Percentiles rank a stretch among this genome's conserved stretches.
Conservation (phyloP, 1,140 invertebrate species). For the Cyrtorhinus lividipennis region DNA sequence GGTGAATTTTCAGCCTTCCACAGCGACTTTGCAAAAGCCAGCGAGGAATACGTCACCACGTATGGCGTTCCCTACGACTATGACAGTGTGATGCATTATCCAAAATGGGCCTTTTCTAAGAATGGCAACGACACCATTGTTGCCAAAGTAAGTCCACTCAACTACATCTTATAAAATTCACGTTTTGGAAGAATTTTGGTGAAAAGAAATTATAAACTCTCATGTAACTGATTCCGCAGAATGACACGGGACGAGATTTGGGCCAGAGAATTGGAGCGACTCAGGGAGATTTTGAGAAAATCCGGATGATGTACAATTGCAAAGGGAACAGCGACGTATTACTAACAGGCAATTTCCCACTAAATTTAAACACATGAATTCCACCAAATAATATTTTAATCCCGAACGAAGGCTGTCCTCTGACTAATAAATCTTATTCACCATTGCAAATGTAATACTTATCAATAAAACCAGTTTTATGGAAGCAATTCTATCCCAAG, state of each 20-base stretch:
- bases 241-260: constrained; percentile 23
- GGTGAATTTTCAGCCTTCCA: constrained; percentile 39
- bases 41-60: constrained; percentile 19
- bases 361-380: background rate
- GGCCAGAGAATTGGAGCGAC: constrained; percentile 26
- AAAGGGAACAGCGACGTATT: background rate
- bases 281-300: constrained; percentile 26
- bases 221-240: constrained; percentile 16
- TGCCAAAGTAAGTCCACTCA: constrained; percentile 36
- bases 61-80: constrained; percentile 46
- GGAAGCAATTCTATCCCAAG: too few relatives aligned
- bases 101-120: constrained; percentile 53
- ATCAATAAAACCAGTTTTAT: too few relatives aligned
- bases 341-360: background rate
- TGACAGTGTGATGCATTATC: constrained; percentile 74
- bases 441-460: too few relatives aligned
- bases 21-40: constrained; percentile 54
- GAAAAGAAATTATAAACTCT: background rate
- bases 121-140: constrained; percentile 56
- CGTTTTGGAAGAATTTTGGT: background rate
- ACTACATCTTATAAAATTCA: background rate
- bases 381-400: background rate
- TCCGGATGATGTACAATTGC: constrained; percentile 27
- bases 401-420: too few relatives aligned
- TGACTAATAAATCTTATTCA: too few relatives aligned